Percentiles rank a stretch among this genome's conserved stretches.
Evolutionary conservation across 1,140 invertebrate genomes (phyloP).

Genomic region (Lethocerus indicus): DNA sequence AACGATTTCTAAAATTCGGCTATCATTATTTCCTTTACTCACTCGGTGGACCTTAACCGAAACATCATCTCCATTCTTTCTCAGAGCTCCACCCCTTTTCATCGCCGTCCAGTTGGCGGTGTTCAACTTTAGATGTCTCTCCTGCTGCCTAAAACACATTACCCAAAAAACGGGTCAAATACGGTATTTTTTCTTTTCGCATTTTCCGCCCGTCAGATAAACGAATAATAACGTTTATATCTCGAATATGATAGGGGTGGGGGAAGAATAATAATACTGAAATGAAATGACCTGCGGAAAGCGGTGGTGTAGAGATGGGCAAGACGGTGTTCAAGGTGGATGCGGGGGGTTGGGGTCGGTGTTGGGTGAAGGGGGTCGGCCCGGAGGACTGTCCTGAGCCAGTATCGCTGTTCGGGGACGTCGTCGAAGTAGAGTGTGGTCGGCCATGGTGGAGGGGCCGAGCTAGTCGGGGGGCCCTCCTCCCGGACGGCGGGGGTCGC

Average conservation of each 20-base stretch:
- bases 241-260: neutral
- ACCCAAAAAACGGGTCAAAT: neutral
- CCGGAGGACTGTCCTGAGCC: conserved; percentile 55
- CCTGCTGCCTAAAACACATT: conserved; percentile 40
- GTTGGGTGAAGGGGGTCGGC: conserved; percentile 17
- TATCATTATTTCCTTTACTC: neutral
- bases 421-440: conserved; percentile 19
- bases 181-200: neutral
- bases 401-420: conserved; percentile 38
- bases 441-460: conserved; percentile 26
- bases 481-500: conserved; percentile 26
- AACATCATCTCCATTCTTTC: conserved; percentile 9
- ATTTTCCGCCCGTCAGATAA: neutral
- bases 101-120: conserved; percentile 2
- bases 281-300: conserved; percentile 27
- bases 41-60: conserved; percentile 13
- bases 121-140: conserved; percentile 42
- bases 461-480: conserved; percentile 22
- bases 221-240: neutral
- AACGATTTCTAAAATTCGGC: conserved; percentile 32
- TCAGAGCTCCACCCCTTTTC: conserved; percentile 3
- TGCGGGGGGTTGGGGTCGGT: conserved; percentile 17
- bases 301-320: conserved; percentile 30
- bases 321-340: conserved; percentile 27
- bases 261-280: neutral